Evolutionary conservation across 37 sponge, comb jelly and placozoan species (phyloP), one percentile per base, ranked within the genome.

Genomic region (Bolinopsis microptera): DNA sequence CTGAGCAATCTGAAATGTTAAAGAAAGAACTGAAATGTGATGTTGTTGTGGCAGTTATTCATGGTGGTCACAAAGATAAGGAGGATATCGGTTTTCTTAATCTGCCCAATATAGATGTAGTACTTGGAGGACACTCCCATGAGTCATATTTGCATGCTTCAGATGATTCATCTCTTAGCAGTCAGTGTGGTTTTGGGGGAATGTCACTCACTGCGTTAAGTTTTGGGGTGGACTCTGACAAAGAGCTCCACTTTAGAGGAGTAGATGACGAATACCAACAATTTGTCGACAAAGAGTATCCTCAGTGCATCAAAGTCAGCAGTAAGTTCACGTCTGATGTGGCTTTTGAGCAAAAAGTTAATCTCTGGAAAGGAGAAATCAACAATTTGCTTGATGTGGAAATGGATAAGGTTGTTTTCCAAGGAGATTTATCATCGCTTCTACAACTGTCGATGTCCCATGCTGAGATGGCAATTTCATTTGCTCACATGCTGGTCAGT

Each of bases 81-180:
- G 90, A 86, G 35, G 90, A 86, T 39, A 25, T 41, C 39, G 48
- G 90, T 28, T n/a, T 86, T 28, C 23, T 86, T 27, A 41, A 39
- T n/a, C 40, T 86, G 8, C 61, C 61, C 24, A 23, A 38, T 40
- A 27, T 86, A 28, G 90, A 86, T 86, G 48, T 86, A 5, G 90
- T 86, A 0, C 3, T 86, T 5, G 90, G 90, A 40, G 90, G 90
- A 2, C 90, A 86, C 61, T 28, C 90, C 35, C 90, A 86, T 41
- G 90, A 86, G 61, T n/a, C 90, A 23, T 86, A 86, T 86, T 27
- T 86, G 30, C 35, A 40, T 27, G 34, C 80, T 32, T 32, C 35
- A 35, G 27, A 27, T 34, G 37, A 35, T 77, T 77, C 80, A 0
- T 77, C 80, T 16, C 18, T 77, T 8, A 77, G 35, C 37, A 77